phyloP scores from a whole-genome alignment of 2,888 invertebrate species.

The Bursaphelenchus okinawaensis region DNA sequence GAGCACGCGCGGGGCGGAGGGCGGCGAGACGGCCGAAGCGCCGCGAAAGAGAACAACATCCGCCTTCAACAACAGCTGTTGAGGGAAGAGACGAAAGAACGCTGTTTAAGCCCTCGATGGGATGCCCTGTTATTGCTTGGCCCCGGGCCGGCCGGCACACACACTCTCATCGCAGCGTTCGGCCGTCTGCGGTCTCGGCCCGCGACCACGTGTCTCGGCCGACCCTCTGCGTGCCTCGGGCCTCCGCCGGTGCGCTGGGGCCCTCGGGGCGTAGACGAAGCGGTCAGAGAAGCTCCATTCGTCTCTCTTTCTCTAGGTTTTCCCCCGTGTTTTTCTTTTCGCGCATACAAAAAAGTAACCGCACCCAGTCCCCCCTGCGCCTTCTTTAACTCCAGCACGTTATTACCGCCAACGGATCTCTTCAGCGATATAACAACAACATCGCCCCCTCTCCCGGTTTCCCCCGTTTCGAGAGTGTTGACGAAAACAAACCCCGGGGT shows the following conservation, averaged over 20 bases:
- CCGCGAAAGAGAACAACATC: not conserved
- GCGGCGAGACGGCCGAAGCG: not conserved
- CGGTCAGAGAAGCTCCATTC: not conserved
- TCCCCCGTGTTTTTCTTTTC: not conserved
- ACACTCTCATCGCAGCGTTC: not conserved
- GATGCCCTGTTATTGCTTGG: not conserved
- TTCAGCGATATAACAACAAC: not conserved
- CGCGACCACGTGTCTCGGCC: constrained; percentile 77
- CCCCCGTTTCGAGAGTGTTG: not conserved
- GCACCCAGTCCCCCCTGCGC: not conserved
- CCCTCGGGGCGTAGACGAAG: not conserved
- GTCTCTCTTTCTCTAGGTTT: not conserved
- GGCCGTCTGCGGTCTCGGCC: too few relatives aligned
- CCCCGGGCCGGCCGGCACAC: too few relatives aligned
- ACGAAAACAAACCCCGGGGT: not conserved
- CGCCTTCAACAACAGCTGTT: not conserved
- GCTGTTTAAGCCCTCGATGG: not conserved
- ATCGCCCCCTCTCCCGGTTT: not conserved
- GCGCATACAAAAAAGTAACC: not conserved
- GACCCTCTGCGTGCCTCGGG: too few relatives aligned
- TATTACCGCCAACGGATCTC: not conserved
- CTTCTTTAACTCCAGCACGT: not conserved
- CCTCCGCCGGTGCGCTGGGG: too few relatives aligned
- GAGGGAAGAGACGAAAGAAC: not conserved
- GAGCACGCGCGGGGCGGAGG: not conserved